These are phyloP conservation scores for Dinocampus coccinellae DNA, from an alignment of 2,888 invertebrate species.

Conservation along the genomic window DNA sequence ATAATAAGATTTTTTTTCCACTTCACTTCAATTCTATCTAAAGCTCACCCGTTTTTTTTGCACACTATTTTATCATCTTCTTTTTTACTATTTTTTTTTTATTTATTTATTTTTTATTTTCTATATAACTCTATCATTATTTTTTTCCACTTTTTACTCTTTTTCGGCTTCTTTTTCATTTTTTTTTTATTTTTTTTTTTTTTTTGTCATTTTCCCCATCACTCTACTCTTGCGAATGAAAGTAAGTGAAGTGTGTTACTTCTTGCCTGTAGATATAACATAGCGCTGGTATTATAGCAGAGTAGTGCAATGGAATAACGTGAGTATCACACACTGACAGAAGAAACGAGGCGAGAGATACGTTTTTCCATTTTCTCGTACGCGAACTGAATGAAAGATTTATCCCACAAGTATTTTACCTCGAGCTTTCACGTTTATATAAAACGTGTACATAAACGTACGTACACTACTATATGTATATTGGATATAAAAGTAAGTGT, in stretches of 20 bases:
- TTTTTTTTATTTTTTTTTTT: not conserved
- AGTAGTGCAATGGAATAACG: not conserved
- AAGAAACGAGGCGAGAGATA: slow-evolving; percentile 29
- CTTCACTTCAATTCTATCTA: too few relatives aligned
- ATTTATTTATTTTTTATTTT: too few relatives aligned
- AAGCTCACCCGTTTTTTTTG: too few relatives aligned
- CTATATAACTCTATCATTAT: too few relatives aligned
- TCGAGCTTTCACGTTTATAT: slow-evolving; percentile 6
- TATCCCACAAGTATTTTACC: not conserved
- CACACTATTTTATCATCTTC: too few relatives aligned
- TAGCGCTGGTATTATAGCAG: not conserved
- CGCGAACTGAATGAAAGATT: slow-evolving; percentile 25
- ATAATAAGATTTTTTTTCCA: too few relatives aligned
- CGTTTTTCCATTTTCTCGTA: slow-evolving; percentile 16
- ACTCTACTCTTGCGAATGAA: too few relatives aligned
- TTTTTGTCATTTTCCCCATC: not conserved
- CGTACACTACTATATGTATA: not conserved
- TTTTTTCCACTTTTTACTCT: too few relatives aligned
- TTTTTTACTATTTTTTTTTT: too few relatives aligned
- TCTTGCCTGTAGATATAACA: not conserved
- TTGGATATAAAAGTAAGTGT: not conserved
- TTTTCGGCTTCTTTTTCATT: not conserved
- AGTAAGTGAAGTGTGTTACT: too few relatives aligned
- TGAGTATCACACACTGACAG: not conserved
- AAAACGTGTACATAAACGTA: not conserved